Evolutionary conservation across 2,797 vertebrate genomes (phyloP).

Genomic region (Arnoldichthys spilopterus): DNA sequence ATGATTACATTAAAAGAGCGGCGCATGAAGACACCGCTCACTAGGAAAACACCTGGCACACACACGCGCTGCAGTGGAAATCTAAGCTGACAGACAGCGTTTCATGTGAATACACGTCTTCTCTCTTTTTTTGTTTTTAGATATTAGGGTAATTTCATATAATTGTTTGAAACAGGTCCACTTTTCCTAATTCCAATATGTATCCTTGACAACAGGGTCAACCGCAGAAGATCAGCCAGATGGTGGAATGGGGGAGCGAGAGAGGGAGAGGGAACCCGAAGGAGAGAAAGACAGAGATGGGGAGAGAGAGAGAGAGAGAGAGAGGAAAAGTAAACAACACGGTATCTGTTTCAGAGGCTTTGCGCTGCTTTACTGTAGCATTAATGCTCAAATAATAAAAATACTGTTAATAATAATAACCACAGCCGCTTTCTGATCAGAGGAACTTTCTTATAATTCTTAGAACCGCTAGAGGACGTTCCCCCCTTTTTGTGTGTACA

Average conservation of each 20-base stretch:
- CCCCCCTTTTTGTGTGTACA: no score
- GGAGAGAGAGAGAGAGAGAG: slow-evolving; percentile 43
- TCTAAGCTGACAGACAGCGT: slow-evolving; percentile 86
- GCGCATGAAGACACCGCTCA: slow-evolving; percentile 68
- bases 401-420: neutral
- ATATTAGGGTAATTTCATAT: slow-evolving; percentile 91
- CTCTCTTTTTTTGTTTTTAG: slow-evolving; percentile 84
- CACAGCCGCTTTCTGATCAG: no score
- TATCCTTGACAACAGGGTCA: slow-evolving; percentile 81
- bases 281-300: slow-evolving; percentile 34
- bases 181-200: slow-evolving; percentile 89
- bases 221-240: slow-evolving; percentile 79
- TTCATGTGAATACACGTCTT: slow-evolving; percentile 79
- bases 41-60: slow-evolving; percentile 44
- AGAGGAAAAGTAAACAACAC: slow-evolving; percentile 12
- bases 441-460: no score
- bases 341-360: neutral
- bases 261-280: slow-evolving; percentile 37
- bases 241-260: slow-evolving; percentile 55
- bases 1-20: slow-evolving; percentile 82
- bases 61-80: slow-evolving; percentile 75
- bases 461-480: no score
- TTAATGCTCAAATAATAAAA: neutral
- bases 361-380: neutral
- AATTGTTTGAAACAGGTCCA: slow-evolving; percentile 91